Percentiles rank a stretch among this genome's conserved stretches.
These are phyloP conservation scores for Pogonognathellus flavescens DNA, from an alignment of 1,140 invertebrate genomes.

Conservation along the genomic window DNA sequence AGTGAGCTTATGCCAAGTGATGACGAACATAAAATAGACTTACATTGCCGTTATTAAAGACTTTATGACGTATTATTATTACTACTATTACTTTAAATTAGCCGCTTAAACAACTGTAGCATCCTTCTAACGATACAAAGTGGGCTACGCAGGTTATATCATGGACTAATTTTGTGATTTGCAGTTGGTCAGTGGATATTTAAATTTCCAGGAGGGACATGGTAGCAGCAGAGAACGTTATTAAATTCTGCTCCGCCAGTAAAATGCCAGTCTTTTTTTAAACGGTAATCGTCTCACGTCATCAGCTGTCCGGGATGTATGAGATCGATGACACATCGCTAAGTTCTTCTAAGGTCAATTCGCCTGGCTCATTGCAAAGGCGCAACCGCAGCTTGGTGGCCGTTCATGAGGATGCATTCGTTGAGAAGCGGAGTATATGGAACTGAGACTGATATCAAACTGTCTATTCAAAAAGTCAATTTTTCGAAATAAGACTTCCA, in stretches of 20 bases:
- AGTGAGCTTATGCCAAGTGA: too few relatives aligned
- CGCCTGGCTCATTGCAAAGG: neutral
- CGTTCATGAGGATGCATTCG: neutral
- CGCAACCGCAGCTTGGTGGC: neutral
- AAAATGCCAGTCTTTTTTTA: neutral
- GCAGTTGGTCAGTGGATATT: neutral
- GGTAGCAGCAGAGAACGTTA: neutral
- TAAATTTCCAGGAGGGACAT: constrained; percentile 13
- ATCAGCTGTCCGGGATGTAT: neutral
- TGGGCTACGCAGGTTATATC: neutral
- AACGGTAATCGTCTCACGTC: neutral
- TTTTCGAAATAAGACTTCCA: neutral
- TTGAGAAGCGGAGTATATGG: neutral
- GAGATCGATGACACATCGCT: neutral
- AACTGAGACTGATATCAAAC: neutral
- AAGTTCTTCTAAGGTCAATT: neutral
- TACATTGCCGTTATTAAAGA: too few relatives aligned
- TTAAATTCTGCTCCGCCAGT: neutral
- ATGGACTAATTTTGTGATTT: neutral
- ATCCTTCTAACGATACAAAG: constrained; percentile 26
- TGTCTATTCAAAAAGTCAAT: constrained; percentile 25
- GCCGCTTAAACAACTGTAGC: neutral
- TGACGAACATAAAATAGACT: too few relatives aligned
- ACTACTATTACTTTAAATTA: too few relatives aligned
- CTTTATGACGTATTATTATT: too few relatives aligned